Conservation (phyloP, 1,140 invertebrate genomes). For the Mercenaria mercenaria region DNA sequence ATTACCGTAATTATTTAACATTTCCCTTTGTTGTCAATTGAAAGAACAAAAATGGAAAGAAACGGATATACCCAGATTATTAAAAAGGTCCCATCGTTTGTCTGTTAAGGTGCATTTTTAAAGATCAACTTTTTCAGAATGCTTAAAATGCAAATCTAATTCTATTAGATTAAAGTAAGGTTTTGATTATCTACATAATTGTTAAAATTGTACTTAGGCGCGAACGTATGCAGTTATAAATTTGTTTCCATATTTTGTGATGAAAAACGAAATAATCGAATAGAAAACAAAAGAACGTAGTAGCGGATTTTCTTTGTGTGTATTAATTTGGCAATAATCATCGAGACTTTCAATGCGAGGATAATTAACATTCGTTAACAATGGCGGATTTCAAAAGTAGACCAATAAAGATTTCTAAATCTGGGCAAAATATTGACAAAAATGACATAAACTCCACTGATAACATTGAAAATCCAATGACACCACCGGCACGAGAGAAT, state of each 20-base stretch:
- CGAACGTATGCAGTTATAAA: neutral
- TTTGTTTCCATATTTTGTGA: neutral
- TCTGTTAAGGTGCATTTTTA: neutral
- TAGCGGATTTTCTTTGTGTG: neutral
- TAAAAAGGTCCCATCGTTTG: neutral
- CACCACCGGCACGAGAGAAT: conserved; percentile 56
- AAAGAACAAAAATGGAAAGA: neutral
- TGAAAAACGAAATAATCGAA: neutral
- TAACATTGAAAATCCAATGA: conserved; percentile 82
- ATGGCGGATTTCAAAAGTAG: conserved; percentile 3
- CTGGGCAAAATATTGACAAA: conserved; percentile 3
- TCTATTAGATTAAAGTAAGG: no score
- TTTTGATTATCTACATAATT: no score
- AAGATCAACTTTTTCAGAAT: no score
- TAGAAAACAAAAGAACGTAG: neutral
- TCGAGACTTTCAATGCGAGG: neutral
- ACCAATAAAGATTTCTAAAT: neutral
- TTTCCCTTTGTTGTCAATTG: neutral
- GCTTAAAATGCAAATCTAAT: no score
- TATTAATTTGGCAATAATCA: neutral
- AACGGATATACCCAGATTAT: neutral
- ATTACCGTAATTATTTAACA: neutral
- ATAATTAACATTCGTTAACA: neutral
- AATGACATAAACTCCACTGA: neutral
- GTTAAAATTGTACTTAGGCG: neutral